Conservation (phyloP, 1,140 invertebrate genomes). For the Bombyx mandarina region DNA sequence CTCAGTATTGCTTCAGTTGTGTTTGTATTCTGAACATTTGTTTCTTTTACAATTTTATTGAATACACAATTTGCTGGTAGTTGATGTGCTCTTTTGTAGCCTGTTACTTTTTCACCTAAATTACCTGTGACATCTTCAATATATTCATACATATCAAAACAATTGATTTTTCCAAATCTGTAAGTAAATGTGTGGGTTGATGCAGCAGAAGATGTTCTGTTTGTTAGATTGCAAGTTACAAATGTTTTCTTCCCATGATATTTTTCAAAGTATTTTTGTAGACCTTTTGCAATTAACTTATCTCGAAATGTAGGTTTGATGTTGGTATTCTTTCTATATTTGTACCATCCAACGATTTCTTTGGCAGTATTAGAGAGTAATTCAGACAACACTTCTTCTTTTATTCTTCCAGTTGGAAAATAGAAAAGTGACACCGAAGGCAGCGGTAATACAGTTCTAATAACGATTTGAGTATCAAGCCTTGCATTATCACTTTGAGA, state of each 20-base stretch:
- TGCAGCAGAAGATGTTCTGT: slow-evolving; percentile 45
- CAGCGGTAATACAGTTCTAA: slow-evolving; percentile 72
- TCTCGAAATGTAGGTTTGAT: slow-evolving; percentile 71
- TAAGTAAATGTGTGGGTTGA: slow-evolving; percentile 74
- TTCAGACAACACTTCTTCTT: slow-evolving; percentile 65
- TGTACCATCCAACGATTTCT: slow-evolving; percentile 77
- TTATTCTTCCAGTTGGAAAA: slow-evolving; percentile 70
- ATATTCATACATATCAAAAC: slow-evolving; percentile 60
- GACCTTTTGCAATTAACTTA: slow-evolving; percentile 72
- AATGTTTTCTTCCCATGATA: slow-evolving; percentile 60
- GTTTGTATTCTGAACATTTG: slow-evolving; percentile 51
- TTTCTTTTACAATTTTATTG: slow-evolving; percentile 53
- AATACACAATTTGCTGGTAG: slow-evolving; percentile 46
- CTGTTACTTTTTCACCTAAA: slow-evolving; percentile 61
- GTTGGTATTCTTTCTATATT: slow-evolving; percentile 68
- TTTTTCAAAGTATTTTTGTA: slow-evolving; percentile 70
- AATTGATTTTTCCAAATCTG: slow-evolving; percentile 66
- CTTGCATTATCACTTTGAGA: slow-evolving; percentile 73
- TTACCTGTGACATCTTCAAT: slow-evolving; percentile 64
- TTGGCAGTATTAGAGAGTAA: slow-evolving; percentile 66
- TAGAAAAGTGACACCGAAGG: slow-evolving; percentile 70
- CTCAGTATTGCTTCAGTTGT: slow-evolving; percentile 49
- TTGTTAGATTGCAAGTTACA: slow-evolving; percentile 72
- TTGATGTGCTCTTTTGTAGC: slow-evolving; percentile 47
- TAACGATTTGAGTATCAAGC: slow-evolving; percentile 72